Conservation (phyloP, 2,113 vertebrate species). For the Pseudopodoces humilis region DNA sequence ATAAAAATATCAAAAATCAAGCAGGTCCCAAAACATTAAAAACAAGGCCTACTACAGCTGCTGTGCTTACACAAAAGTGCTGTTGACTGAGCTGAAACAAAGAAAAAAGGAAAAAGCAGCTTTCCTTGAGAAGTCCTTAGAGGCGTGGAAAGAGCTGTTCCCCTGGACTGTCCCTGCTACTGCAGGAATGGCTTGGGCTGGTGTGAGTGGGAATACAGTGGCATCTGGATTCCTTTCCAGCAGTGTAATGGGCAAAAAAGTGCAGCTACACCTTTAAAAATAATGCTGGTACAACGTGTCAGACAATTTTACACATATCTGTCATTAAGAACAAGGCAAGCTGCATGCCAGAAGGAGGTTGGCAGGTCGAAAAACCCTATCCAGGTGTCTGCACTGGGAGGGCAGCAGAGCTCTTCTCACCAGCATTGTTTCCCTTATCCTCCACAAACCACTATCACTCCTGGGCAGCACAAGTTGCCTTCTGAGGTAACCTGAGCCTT, state of each 20-base stretch:
- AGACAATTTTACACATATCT: background rate
- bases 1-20: background rate
- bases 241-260: background rate
- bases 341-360: accelerated
- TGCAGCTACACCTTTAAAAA: constrained; percentile 17
- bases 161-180: background rate
- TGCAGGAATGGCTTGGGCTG: background rate
- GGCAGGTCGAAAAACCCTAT: background rate
- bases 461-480: background rate
- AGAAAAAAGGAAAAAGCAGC: background rate
- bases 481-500: background rate
- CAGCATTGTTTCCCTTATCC: accelerated
- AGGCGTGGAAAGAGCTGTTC: background rate
- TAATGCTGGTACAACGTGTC: background rate
- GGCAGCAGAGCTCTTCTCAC: background rate
- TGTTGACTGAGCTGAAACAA: background rate
- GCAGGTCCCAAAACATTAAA: background rate
- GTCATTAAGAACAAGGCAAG: background rate
- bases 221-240: background rate
- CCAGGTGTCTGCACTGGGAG: background rate
- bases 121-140: background rate
- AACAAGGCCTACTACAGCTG: background rate
- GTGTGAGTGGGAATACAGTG: background rate
- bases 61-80: background rate
- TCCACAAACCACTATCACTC: background rate